phyloP scores from a whole-genome alignment of 2,888 invertebrate genomes.

The Stenolophus ochropezus region DNA sequence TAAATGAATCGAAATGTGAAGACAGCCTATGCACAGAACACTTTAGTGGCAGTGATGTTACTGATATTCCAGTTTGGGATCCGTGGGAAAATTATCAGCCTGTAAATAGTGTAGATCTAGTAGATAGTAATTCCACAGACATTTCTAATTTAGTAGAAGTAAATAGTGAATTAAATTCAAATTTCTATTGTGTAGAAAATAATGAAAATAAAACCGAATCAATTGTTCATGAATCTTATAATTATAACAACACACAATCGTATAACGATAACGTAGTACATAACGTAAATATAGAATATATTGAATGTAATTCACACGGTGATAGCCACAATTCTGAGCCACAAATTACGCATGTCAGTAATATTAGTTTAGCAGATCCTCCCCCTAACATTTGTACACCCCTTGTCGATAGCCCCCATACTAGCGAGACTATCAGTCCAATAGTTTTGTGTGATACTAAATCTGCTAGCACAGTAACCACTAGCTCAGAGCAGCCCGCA shows the following conservation, averaged over 20 bases:
- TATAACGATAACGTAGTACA: background rate
- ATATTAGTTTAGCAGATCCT: constrained; percentile 24
- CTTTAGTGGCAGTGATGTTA: constrained; percentile 67
- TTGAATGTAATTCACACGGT: constrained; percentile 7
- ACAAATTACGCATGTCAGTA: constrained; percentile 18
- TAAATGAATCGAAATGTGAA: constrained; percentile 67
- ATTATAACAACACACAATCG: constrained; percentile 1
- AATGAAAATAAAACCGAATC: constrained; percentile 5
- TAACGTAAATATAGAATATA: constrained; percentile 24
- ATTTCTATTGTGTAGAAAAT: constrained; percentile 14
- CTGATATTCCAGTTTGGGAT: constrained; percentile 75
- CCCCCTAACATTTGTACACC: background rate
- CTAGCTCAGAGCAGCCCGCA: constrained; percentile 21
- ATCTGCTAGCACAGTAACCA: constrained; percentile 44
- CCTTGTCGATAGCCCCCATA: background rate
- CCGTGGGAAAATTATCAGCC: constrained; percentile 79
- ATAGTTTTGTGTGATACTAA: constrained; percentile 36
- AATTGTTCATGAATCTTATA: constrained; percentile 18
- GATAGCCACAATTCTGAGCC: background rate
- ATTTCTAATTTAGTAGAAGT: background rate
- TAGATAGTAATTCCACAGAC: constrained; percentile 5
- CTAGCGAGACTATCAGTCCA: constrained; percentile 15
- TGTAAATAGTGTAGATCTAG: constrained; percentile 2
- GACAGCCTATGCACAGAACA: constrained; percentile 64
- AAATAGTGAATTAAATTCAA: constrained; percentile 15